A percentile compares a stretch with the other conserved stretches of the same genome.
These are phyloP conservation scores for Drosophila watanabei DNA, from an alignment of 1,140 invertebrate species.

Conservation along the genomic window DNA sequence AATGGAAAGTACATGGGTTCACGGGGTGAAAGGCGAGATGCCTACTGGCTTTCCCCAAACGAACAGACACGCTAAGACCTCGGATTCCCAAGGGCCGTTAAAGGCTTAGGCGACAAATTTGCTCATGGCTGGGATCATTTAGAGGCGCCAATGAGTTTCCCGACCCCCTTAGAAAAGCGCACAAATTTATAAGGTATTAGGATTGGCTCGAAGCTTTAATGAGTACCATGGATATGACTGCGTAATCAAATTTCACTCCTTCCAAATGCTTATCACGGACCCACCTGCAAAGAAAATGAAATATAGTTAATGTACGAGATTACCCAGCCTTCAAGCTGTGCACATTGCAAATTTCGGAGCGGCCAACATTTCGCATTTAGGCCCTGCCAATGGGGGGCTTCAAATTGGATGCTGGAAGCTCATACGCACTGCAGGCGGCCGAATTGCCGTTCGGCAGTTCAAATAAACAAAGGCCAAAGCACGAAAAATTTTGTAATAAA, in stretches of 20 bases:
- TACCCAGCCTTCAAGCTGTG: conserved; percentile 34
- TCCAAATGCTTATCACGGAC: conserved; percentile 12
- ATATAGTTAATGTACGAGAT: conserved; percentile 17
- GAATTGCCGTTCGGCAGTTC: conserved; percentile 32
- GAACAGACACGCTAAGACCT: conserved; percentile 46
- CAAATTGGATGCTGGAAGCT: conserved; percentile 26
- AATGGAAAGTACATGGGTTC: conserved; percentile 8
- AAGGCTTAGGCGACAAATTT: conserved; percentile 49
- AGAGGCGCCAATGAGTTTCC: neutral
- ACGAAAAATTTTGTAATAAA: conserved; percentile 74
- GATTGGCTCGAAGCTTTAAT: conserved; percentile 15
- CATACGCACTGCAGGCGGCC: conserved; percentile 48
- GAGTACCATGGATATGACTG: conserved; percentile 7
- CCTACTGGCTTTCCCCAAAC: conserved; percentile 5
- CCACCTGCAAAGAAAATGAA: conserved; percentile 35
- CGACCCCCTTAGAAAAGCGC: neutral
- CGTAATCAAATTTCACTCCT: conserved; percentile 14
- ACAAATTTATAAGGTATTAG: conserved; percentile 17
- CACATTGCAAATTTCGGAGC: conserved; percentile 52
- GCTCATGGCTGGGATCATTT: conserved; percentile 1
- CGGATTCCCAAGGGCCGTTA: conserved; percentile 20
- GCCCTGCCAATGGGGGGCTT: conserved; percentile 10
- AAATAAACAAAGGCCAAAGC: conserved; percentile 71
- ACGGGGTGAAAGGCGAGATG: neutral
- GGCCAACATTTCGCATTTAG: conserved; percentile 26